phyloP scores from a whole-genome alignment of 2,888 invertebrate species.

The Sycophila texana region DNA sequence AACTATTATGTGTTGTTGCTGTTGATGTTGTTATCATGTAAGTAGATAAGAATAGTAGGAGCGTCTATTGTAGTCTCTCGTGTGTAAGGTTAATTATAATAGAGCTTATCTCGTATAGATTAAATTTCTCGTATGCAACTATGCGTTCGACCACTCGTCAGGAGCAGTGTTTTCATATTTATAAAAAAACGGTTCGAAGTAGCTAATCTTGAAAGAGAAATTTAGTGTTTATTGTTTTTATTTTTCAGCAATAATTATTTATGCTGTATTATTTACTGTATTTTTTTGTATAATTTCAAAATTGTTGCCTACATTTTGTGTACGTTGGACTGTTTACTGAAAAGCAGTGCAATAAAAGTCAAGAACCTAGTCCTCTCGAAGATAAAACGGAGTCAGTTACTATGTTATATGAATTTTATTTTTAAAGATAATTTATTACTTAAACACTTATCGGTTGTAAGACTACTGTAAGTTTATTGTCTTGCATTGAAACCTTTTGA shows the following conservation, averaged over 20 bases:
- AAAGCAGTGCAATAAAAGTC: slow-evolving; percentile 25
- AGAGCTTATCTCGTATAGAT: slow-evolving; percentile 39
- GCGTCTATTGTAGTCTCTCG: slow-evolving; percentile 57
- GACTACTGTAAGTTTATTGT: slow-evolving; percentile 7
- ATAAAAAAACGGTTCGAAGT: slow-evolving; percentile 47
- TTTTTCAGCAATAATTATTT: slow-evolving; percentile 20
- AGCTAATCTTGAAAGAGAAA: slow-evolving; percentile 41
- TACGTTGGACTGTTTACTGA: neutral
- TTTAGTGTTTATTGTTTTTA: slow-evolving; percentile 26
- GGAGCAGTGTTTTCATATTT: slow-evolving; percentile 35
- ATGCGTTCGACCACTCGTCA: slow-evolving; percentile 9
- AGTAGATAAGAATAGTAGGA: slow-evolving; percentile 58
- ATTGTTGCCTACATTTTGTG: slow-evolving; percentile 29
- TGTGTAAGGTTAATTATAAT: slow-evolving; percentile 53
- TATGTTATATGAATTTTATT: slow-evolving; percentile 15
- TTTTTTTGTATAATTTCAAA: slow-evolving; percentile 11
- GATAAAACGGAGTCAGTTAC: slow-evolving; percentile 8
- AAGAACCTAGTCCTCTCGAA: slow-evolving; percentile 48
- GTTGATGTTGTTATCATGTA: slow-evolving; percentile 74
- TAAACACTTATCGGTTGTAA: slow-evolving; percentile 39
- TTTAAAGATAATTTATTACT: slow-evolving; percentile 33
- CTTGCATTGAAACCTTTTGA: slow-evolving; percentile 18
- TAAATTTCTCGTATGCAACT: slow-evolving; percentile 37
- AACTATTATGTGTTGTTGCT: slow-evolving; percentile 75
- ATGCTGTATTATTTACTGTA: slow-evolving; percentile 15